Evolutionary conservation across 2,888 invertebrate genomes (phyloP), one percentile per base, ranked within the genome.

Genomic region (Nomada hirtipes): DNA sequence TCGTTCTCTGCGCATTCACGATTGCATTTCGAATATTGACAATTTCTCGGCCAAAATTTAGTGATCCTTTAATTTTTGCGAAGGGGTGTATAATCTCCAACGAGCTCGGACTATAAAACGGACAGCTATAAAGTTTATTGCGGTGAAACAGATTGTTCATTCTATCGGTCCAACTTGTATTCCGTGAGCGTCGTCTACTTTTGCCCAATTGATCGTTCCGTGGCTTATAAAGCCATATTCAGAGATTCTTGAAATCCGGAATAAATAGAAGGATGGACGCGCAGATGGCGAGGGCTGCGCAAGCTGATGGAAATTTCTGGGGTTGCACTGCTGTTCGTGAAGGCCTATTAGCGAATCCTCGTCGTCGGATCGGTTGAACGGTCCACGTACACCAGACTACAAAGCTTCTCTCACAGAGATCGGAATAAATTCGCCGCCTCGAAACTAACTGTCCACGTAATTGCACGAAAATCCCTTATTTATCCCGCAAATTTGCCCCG

Each of bases 321-420:
- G 74, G 73, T 76, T 53, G 67, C 29, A 13, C 4, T 29, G 70
- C 55, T 69, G 74, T 73, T 80, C 59, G 52, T 65, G 86, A 88
- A 88, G 78, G 83, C 72, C 83, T 83, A 85, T 87, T 83, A 85
- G 72, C 80, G 81, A 73, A 73, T 77, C 83, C 78, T 76, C 79
- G 79, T 68, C 79, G 79, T 76, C 83, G 65, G 78, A 71, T 68
- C 79, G 55, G 23, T 60, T 63, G 74, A 59, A 61, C 75, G 69
- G 70, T 52, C 70, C 42, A 59, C 23, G 59, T 75, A 64, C 75
- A 53, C 36, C 2, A 57, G 60, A 59, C 47, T 70, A 76, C 76
- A 88, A 84, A 77, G 64, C 81, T 68, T 69, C 52, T 76, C 26
- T 60, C 68, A 61, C 60, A 55, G 65, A 68, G 65, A 65, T 68